Conservation (phyloP, 2,888 invertebrate genomes). For the Eupithecia dodoneata region DNA sequence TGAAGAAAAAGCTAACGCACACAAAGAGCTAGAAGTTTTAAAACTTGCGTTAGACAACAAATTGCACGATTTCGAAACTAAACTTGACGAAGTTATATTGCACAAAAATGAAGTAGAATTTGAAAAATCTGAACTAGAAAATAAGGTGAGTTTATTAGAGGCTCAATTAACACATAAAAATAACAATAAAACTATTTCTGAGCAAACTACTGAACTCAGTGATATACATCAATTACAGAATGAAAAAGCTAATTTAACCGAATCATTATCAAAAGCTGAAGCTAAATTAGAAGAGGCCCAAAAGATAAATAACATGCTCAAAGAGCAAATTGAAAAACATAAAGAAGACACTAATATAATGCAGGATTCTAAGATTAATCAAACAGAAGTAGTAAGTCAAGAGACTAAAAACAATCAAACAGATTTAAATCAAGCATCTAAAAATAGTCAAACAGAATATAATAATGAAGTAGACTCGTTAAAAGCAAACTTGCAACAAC, state of each 20-base stretch:
- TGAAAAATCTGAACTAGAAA: slow-evolving; percentile 55
- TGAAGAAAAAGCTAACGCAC: slow-evolving; percentile 53
- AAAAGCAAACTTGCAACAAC: slow-evolving; percentile 47
- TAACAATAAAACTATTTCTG: slow-evolving; percentile 47
- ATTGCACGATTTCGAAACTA: slow-evolving; percentile 61
- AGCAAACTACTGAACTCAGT: slow-evolving; percentile 50
- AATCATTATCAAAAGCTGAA: slow-evolving; percentile 50
- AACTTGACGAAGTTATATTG: slow-evolving; percentile 53
- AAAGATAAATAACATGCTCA: slow-evolving; percentile 15
- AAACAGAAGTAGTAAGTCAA: slow-evolving; percentile 34
- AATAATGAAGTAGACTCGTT: slow-evolving; percentile 51
- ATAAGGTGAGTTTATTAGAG: slow-evolving; percentile 51
- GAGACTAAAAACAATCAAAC: slow-evolving; percentile 5
- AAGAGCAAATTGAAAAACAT: slow-evolving; percentile 14
- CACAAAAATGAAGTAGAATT: slow-evolving; percentile 56
- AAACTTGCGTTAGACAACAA: slow-evolving; percentile 64
- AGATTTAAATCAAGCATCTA: neutral
- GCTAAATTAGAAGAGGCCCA: slow-evolving; percentile 16
- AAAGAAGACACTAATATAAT: slow-evolving; percentile 9
- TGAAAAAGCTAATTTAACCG: slow-evolving; percentile 27
- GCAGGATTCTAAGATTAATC: slow-evolving; percentile 8
- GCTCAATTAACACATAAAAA: slow-evolving; percentile 35
- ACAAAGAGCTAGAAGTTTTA: slow-evolving; percentile 58
- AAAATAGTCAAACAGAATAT: slow-evolving; percentile 22
- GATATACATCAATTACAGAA: slow-evolving; percentile 18